phyloP scores from a whole-genome alignment of 2,113 vertebrate genomes.

The Sterrhoptilus dennistouni region DNA sequence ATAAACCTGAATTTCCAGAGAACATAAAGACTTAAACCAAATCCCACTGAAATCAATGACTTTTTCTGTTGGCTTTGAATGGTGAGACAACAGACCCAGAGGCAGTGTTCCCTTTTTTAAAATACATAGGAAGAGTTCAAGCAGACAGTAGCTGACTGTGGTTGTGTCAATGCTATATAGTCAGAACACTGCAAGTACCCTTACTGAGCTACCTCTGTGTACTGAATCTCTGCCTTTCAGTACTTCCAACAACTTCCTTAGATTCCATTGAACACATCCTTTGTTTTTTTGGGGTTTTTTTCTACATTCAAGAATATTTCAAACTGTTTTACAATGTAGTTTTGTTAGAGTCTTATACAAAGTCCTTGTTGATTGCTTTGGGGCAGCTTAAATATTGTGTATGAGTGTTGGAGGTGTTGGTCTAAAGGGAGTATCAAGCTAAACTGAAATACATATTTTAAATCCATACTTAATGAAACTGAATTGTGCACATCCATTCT shows the following conservation, averaged over 20 bases:
- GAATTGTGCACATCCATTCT: slow-evolving; percentile 58
- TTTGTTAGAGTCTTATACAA: slow-evolving; percentile 13
- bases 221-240: slow-evolving; percentile 45
- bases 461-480: slow-evolving; percentile 53
- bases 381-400: neutral
- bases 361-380: slow-evolving; percentile 42
- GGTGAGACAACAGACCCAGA: neutral
- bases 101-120: neutral
- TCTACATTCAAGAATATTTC: slow-evolving; percentile 31
- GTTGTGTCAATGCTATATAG: neutral
- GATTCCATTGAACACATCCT: slow-evolving; percentile 25
- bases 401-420: slow-evolving; percentile 38
- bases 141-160: neutral
- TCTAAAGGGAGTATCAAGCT: slow-evolving; percentile 61
- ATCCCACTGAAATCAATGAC: neutral
- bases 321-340: neutral
- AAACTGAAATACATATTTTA: slow-evolving; percentile 52
- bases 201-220: slow-evolving; percentile 76
- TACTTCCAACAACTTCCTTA: slow-evolving; percentile 49
- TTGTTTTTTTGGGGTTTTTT: neutral
- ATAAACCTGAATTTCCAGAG: neutral
- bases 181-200: slow-evolving; percentile 44
- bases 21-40: neutral
- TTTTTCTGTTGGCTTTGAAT: neutral
- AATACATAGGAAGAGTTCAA: neutral